Base-by-base conservation (phyloP, 1,140 invertebrate genomes). In the Choristoneura fumiferana region DNA sequence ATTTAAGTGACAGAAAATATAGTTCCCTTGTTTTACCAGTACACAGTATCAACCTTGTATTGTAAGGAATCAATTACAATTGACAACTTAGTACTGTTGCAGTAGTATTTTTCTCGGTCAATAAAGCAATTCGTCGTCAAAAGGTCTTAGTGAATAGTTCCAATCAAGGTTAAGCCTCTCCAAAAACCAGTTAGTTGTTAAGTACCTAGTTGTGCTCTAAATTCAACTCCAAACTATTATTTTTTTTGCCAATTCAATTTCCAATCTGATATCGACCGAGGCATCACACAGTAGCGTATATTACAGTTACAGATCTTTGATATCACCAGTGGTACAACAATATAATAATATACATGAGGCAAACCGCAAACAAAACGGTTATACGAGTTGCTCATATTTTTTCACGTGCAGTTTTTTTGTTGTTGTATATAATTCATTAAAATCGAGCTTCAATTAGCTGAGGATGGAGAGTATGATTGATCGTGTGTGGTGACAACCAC, bases 231-330 rank as follows among this genome's bases (percentile, higher is more conserved):
- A 29, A 29, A 22, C 43, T 43, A 18, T 49, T 17, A n/a, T 17
- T 22, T 49, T 49, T 49, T 49, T 49, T 49, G 22, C 43, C 18
- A 22, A 49, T 22, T 49, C 43, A 49, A 49, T 49, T 13, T 8
- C 10, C 43, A 17, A 18, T n/a, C 22, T 49, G 9, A 12, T 49
- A 49, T 49, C 43, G 22, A 17, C 14, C 6, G 43, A 22, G 5
- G 17, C 43, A 49, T 49, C 43, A 1, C 18, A 49, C 43, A 49
- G 43, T 22, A 49, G 43, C 43, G 12, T 22, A 22, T 49, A 22
- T 17, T 45, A 49, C 43, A 49, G 43, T 49, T 49, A 49, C 12
- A 18, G 22, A 49, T 49, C 18, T 49, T 12, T 17, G 22, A 49
- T 49, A 4, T 49, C 18, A 49, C 22, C 43, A 49, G 9, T 8